Percentiles rank a stretch among this genome's conserved stretches.
These are phyloP conservation scores for Myoxocephalus aenaeus DNA, from an alignment of 2,797 vertebrate species.

Conservation along the genomic window DNA sequence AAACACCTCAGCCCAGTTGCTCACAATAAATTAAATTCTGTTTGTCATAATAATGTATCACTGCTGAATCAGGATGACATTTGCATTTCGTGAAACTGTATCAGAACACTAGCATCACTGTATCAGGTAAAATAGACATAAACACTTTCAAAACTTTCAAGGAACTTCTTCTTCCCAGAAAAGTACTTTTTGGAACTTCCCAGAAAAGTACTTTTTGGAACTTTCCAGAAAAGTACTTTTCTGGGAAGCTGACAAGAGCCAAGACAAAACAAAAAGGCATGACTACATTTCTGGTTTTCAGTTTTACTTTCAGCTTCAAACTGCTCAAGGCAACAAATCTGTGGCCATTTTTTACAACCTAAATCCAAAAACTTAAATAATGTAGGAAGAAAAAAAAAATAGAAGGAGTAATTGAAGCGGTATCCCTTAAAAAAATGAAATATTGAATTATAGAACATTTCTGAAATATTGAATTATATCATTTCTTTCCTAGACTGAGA, in stretches of 20 bases:
- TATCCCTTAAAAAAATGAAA: no score
- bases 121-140: neutral
- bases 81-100: neutral
- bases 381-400: neutral
- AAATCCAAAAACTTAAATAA: neutral
- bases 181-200: no score
- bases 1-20: no score
- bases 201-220: no score
- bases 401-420: neutral
- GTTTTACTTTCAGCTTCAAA: conserved; percentile 9
- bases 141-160: neutral
- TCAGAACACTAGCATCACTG: neutral
- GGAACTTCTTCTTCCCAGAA: no score
- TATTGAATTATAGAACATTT: no score
- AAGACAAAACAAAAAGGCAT: neutral
- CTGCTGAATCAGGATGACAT: neutral
- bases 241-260: neutral
- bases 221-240: no score
- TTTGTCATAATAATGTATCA: neutral
- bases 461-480: no score
- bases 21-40: neutral
- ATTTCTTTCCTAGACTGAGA: no score
- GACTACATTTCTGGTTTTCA: neutral
- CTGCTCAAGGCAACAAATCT: neutral
- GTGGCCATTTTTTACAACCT: neutral